These are phyloP conservation scores for Tetramorium parvispinum DNA, from an alignment of 1,140 invertebrate genomes.

Conservation along the genomic window DNA sequence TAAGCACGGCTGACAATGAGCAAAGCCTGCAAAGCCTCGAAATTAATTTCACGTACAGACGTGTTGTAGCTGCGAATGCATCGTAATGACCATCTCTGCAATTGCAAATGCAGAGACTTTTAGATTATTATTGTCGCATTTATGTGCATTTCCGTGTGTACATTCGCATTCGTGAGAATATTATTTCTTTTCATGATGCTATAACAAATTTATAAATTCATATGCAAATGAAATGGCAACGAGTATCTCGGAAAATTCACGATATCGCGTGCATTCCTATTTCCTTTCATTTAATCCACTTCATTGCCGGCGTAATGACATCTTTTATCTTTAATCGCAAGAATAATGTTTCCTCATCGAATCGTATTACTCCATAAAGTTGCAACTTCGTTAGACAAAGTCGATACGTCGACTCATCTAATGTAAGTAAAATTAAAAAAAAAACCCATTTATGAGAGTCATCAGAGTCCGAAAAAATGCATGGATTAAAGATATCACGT, in stretches of 20 bases:
- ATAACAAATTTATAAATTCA: background rate
- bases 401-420: background rate
- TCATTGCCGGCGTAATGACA: background rate
- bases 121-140: slow-evolving; percentile 20
- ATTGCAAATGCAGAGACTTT: background rate
- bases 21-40: background rate
- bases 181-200: background rate
- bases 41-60: background rate
- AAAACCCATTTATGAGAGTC: background rate
- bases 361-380: background rate
- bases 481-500: background rate
- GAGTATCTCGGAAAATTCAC: background rate
- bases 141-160: background rate
- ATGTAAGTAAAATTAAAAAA: background rate
- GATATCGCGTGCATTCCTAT: background rate
- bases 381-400: background rate
- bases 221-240: background rate
- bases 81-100: slow-evolving; percentile 3
- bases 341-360: background rate
- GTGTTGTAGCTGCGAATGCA: background rate
- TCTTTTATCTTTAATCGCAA: background rate
- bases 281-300: background rate
- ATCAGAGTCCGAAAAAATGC: background rate
- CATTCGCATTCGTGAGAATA: background rate
- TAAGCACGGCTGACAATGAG: background rate